phyloP scores from a whole-genome alignment of 2,797 vertebrate genomes.

The Nothura maculosa region DNA sequence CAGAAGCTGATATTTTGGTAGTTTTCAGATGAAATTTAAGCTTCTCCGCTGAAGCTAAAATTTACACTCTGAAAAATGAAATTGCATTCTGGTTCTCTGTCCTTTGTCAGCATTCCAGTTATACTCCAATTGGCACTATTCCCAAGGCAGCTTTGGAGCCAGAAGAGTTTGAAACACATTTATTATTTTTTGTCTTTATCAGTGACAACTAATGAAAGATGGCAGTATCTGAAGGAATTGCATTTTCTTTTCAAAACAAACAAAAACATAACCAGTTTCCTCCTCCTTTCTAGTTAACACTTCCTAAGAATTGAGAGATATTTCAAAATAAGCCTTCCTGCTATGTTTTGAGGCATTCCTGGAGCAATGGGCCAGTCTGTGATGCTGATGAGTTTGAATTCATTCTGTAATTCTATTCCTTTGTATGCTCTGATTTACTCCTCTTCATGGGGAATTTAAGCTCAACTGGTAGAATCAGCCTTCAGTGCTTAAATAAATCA shows the following conservation, averaged over 20 bases:
- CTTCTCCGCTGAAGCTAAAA: not conserved
- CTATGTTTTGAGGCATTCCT: not conserved
- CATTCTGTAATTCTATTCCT: not conserved
- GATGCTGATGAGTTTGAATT: not conserved
- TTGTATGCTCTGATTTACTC: not conserved
- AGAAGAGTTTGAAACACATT: not conserved
- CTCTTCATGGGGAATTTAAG: not conserved
- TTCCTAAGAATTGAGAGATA: not conserved
- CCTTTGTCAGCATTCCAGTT: not conserved
- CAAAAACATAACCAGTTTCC: too few species aligned
- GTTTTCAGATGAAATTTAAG: not conserved
- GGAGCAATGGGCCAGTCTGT: not conserved
- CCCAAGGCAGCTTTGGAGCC: not conserved
- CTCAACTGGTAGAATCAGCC: not conserved
- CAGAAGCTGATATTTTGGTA: not conserved
- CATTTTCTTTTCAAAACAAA: too few species aligned
- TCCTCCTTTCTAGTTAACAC: not conserved
- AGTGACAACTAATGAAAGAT: too few species aligned
- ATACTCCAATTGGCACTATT: not conserved
- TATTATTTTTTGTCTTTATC: too few species aligned
- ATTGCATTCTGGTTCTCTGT: not conserved
- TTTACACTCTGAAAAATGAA: not conserved
- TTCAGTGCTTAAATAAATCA: not conserved
- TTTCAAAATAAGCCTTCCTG: not conserved
- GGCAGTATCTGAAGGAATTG: too few species aligned